Conservation (phyloP, 2,888 invertebrate genomes). For the Saturnia japonica region DNA sequence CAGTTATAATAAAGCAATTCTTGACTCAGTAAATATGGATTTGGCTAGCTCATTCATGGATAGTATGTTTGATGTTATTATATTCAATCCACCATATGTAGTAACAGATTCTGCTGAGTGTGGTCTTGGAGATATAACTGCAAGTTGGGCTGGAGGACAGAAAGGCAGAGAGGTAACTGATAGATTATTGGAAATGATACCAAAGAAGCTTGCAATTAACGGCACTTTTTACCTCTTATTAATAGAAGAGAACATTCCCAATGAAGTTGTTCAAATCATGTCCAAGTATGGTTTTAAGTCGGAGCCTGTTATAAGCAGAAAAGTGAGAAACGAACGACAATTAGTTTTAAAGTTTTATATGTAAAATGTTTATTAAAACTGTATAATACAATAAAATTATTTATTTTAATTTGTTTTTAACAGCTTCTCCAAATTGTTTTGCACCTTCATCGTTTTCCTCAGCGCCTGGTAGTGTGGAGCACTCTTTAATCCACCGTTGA, state of each 20-base stretch:
- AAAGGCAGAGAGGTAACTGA: slow-evolving; percentile 90
- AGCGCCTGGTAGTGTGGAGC: slow-evolving; percentile 81
- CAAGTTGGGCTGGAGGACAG: slow-evolving; percentile 90
- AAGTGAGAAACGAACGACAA: slow-evolving; percentile 93
- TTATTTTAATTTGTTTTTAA: slow-evolving; percentile 74
- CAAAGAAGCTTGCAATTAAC: slow-evolving; percentile 85
- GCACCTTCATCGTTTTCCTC: slow-evolving; percentile 83
- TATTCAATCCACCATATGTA: slow-evolving; percentile 99
- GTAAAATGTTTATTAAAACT: slow-evolving; percentile 34
- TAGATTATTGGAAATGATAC: slow-evolving; percentile 86
- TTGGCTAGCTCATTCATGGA: slow-evolving; percentile 81
- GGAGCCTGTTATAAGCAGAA: slow-evolving; percentile 85
- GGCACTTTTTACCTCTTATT: slow-evolving; percentile 95
- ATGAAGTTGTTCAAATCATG: slow-evolving; percentile 85
- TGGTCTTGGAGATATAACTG: slow-evolving; percentile 74
- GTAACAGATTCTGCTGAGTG: slow-evolving; percentile 91
- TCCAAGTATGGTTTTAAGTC: slow-evolving; percentile 80
- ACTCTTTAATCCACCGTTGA: slow-evolving; percentile 81
- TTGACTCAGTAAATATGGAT: slow-evolving; percentile 86
- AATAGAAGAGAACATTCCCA: slow-evolving; percentile 93
- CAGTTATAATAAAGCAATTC: slow-evolving; percentile 82
- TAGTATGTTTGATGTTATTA: slow-evolving; percentile 89
- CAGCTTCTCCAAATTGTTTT: slow-evolving; percentile 79
- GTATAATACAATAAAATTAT: slow-evolving; percentile 33
- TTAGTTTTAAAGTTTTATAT: slow-evolving; percentile 86